Base-by-base conservation (phyloP, 1,140 invertebrate genomes). In the Drosophila tani region DNA sequence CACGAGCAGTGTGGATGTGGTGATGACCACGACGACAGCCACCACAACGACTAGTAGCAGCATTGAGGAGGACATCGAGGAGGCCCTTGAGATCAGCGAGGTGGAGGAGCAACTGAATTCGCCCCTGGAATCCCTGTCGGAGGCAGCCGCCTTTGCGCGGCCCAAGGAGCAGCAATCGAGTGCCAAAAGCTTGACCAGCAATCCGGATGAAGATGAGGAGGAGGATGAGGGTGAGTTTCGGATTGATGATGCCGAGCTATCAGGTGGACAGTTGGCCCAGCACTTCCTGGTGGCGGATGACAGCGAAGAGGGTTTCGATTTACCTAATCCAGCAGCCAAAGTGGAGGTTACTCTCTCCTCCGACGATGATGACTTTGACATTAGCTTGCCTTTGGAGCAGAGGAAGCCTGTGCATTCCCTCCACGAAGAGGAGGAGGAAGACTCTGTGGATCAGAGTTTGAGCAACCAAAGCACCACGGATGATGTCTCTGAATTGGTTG, bases 1-100 rank as follows among this genome's bases (percentile, higher is more conserved):
- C 1, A 75, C 64, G 1, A 87, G 70, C 43, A 81, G 81, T 57
- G 49, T 32, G 24, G 51, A 81, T 53, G 59, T 69, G n/a, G 47
- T 58, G 49, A 35, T 35, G 7, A 55, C 51, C 5, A 56, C 53
- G 0, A 85, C 79, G 11, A 63, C 70, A 5, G 67, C 59, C 5
- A 75, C 60, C 19, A 73, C 65, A 24, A 82, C 84, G 5, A 82
- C 80, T 2, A 88, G 81, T 38, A 88, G 85, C 35, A 92, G 91
- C 60, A 92, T 92, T n/a, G 91, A 92, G 59, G 91, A 92, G 59
- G 91, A 92, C 24, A 92, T 92, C 35, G 91, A 92, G 57, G 91
- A 92, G 50, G 91, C 90, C 35, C 85, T 92, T 43, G 91, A 91
- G 49, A 68, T 88, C 9, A 92, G 86, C 56, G 84, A 91, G 50